Evolutionary conservation across 2,797 vertebrate genomes (phyloP).

Genomic region (Fistularia commersonii): DNA sequence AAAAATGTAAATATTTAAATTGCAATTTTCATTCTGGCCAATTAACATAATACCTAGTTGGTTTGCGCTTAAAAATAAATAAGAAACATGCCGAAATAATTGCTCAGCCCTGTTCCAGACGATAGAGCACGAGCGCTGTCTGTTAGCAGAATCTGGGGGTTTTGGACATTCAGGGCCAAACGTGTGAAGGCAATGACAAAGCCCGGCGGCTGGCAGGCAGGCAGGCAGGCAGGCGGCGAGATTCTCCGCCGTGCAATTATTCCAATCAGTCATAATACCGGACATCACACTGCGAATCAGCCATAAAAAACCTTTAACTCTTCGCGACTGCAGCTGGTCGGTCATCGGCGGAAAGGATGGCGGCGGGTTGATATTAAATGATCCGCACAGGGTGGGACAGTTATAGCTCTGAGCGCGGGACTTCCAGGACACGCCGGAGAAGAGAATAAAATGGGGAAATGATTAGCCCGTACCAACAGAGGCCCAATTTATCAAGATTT

Average conservation of each 20-base stretch:
- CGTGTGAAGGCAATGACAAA: too few species aligned
- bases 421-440: slow-evolving; percentile 47
- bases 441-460: slow-evolving; percentile 42
- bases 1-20: too few species aligned
- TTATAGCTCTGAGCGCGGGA: slow-evolving; percentile 20
- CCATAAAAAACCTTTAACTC: slow-evolving; percentile 27
- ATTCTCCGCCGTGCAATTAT: slow-evolving; percentile 46
- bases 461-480: slow-evolving; percentile 60
- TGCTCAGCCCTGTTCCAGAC: too few species aligned
- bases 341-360: slow-evolving; percentile 10
- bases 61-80: too few species aligned
- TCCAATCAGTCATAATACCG: slow-evolving; percentile 50
- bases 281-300: slow-evolving; percentile 34
- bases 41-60: too few species aligned
- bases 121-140: too few species aligned
- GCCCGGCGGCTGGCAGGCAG: background rate
- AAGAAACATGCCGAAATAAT: too few species aligned
- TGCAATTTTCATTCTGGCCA: too few species aligned
- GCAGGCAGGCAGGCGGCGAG: slow-evolving; percentile 24
- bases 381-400: slow-evolving; percentile 1
- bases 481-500: slow-evolving; percentile 64
- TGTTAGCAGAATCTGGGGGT: too few species aligned
- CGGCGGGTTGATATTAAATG: slow-evolving; percentile 12
- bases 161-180: too few species aligned
- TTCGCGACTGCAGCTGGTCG: slow-evolving; percentile 5